These are phyloP conservation scores for Lordiphosa stackelbergi DNA, from an alignment of 1,140 invertebrate genomes.

Conservation along the genomic window DNA sequence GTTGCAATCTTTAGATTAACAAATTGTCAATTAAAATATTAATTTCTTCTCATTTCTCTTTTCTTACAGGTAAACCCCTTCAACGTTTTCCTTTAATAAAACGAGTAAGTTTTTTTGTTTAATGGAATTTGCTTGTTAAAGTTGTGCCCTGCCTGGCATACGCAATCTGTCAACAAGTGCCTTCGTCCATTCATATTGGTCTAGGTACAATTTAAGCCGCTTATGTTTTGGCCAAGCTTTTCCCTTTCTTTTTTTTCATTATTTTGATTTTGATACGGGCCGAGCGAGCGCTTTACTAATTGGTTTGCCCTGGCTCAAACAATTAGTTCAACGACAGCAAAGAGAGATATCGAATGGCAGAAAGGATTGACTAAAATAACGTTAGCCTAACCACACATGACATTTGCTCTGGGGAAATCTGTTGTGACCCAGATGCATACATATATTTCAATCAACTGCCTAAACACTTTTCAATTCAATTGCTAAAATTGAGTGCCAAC, in stretches of 20 bases:
- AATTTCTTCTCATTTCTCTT: too few relatives aligned
- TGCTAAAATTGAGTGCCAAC: conserved; percentile 58
- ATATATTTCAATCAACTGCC: conserved; percentile 65
- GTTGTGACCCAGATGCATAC: conserved; percentile 5
- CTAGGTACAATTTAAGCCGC: conserved; percentile 4
- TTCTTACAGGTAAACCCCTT: too few relatives aligned
- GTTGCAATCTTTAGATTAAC: too few relatives aligned
- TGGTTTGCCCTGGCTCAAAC: not conserved
- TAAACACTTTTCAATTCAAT: conserved; percentile 56
- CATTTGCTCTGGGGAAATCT: not conserved
- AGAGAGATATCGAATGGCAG: too few relatives aligned
- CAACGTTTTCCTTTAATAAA: too few relatives aligned
- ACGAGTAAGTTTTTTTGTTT: too few relatives aligned
- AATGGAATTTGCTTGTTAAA: too few relatives aligned
- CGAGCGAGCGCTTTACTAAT: not conserved
- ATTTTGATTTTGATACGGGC: conserved; percentile 3
- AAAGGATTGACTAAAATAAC: too few relatives aligned
- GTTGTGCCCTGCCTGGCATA: too few relatives aligned
- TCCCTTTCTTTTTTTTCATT: not conserved
- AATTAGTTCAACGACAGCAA: too few relatives aligned
- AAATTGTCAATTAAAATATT: too few relatives aligned
- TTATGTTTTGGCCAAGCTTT: conserved; percentile 5
- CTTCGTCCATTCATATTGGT: not conserved
- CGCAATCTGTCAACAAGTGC: conserved; percentile 7
- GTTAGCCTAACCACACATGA: too few relatives aligned